A percentile compares a stretch with the other conserved stretches of the same genome.
Evolutionary conservation across 2,888 invertebrate species (phyloP).

Genomic region (Andrena praecox): DNA sequence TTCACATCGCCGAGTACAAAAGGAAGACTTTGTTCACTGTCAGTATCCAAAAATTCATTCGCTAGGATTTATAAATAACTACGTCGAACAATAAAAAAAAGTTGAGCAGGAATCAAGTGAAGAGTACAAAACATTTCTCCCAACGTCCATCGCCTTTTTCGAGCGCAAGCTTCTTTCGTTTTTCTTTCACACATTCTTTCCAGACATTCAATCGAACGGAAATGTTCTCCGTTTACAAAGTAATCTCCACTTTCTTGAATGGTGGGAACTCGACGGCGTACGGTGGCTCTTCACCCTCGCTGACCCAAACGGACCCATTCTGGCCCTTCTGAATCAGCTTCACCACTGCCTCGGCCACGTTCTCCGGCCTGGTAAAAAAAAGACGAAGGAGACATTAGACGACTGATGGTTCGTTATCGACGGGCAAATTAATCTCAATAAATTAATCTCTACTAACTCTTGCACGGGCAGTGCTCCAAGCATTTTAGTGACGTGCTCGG

Average conservation of each 20-base stretch:
- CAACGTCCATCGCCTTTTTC: too few species aligned
- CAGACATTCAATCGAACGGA: not conserved
- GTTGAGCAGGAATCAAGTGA: not conserved
- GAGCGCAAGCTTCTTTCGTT: not conserved
- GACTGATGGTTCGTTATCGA: not conserved
- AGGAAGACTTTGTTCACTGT: too few species aligned
- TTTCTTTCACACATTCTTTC: not conserved
- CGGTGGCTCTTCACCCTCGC: slow-evolving; percentile 66
- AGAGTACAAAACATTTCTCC: too few species aligned
- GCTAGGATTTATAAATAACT: too few species aligned
- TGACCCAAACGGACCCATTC: slow-evolving; percentile 74
- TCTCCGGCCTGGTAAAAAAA: slow-evolving; percentile 56
- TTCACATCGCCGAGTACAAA: too few species aligned
- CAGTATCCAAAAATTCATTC: too few species aligned
- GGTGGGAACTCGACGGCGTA: slow-evolving; percentile 63
- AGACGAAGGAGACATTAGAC: not conserved
- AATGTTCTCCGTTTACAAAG: not conserved
- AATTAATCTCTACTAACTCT: not conserved
- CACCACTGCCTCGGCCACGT: slow-evolving; percentile 69
- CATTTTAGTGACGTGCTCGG: fast-evolving
- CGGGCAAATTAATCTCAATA: too few species aligned
- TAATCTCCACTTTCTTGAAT: slow-evolving; percentile 9
- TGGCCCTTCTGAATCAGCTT: slow-evolving; percentile 68
- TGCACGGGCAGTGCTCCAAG: not conserved
- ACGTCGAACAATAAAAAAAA: not conserved